phyloP scores from a whole-genome alignment of 1,140 invertebrate species.

The Rhagoletis zephyria region DNA sequence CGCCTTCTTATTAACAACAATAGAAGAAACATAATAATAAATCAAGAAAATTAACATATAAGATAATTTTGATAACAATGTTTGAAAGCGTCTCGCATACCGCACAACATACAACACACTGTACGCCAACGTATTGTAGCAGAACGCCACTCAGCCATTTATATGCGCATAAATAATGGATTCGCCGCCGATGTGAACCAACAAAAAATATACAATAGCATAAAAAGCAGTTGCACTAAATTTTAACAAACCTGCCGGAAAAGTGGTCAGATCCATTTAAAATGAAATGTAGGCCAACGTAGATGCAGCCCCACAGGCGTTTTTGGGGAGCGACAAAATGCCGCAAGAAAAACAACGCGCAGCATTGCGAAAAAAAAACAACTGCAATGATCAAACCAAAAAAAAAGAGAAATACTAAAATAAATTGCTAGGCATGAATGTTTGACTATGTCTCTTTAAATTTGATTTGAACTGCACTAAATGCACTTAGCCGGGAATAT shows the following conservation, averaged over 20 bases:
- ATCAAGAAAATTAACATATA: slow-evolving; percentile 32
- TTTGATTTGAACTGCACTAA: slow-evolving; percentile 33
- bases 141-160: not conserved
- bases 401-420: not conserved
- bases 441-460: not conserved
- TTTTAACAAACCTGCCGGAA: slow-evolving; percentile 31
- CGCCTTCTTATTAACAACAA: not conserved
- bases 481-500: slow-evolving; percentile 14
- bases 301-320: not conserved
- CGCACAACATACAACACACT: not conserved
- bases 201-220: not conserved
- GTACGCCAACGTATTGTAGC: not conserved
- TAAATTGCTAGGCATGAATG: slow-evolving; percentile 6
- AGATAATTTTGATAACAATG: slow-evolving; percentile 5
- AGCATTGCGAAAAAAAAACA: not conserved
- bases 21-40: not conserved
- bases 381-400: not conserved
- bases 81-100: not conserved
- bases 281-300: slow-evolving; percentile 38
- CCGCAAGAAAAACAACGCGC: not conserved
- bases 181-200: slow-evolving; percentile 5
- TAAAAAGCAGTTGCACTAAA: slow-evolving; percentile 43
- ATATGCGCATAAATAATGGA: slow-evolving; percentile 49
- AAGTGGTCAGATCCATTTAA: slow-evolving; percentile 50
- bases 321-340: not conserved